A percentile compares a stretch with the other conserved stretches of the same genome.
These are phyloP conservation scores for Eumeta japonica DNA, from an alignment of 1,140 invertebrate species.

Conservation along the genomic window DNA sequence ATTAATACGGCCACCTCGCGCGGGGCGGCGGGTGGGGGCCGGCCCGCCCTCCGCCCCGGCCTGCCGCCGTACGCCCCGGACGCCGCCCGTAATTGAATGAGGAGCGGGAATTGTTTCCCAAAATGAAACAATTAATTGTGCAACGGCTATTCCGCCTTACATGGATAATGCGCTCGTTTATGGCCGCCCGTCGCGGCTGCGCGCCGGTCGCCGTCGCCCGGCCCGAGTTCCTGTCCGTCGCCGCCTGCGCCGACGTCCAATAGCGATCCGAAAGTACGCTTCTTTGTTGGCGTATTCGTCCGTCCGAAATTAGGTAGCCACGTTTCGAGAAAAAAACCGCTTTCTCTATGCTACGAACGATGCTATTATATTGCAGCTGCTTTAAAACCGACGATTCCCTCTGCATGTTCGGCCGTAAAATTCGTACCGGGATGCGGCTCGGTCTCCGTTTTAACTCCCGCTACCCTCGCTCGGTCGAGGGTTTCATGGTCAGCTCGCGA, in stretches of 20 bases:
- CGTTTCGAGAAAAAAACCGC: too few relatives aligned
- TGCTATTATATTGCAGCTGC: too few relatives aligned
- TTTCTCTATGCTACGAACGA: too few relatives aligned
- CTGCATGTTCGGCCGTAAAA: too few relatives aligned
- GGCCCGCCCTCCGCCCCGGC: slow-evolving; percentile 12
- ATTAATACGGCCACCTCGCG: slow-evolving; percentile 56
- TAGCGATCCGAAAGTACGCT: too few relatives aligned
- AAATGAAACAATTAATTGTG: slow-evolving; percentile 60
- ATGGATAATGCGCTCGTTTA: slow-evolving; percentile 59
- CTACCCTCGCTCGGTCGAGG: too few relatives aligned
- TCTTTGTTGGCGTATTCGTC: too few relatives aligned
- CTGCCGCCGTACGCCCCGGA: slow-evolving; percentile 30
- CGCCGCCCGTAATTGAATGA: slow-evolving; percentile 58
- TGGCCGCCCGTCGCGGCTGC: slow-evolving; percentile 55
- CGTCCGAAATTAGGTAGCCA: too few relatives aligned
- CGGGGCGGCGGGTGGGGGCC: slow-evolving; percentile 40
- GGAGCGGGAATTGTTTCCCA: slow-evolving; percentile 58
- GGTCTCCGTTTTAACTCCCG: too few relatives aligned
- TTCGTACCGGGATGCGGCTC: too few relatives aligned
- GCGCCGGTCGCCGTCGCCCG: too few relatives aligned
- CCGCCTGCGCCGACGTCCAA: background rate
- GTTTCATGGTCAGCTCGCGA: slow-evolving; percentile 52
- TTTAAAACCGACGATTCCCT: too few relatives aligned
- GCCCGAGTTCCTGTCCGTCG: background rate
- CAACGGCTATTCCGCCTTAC: slow-evolving; percentile 58